Base-by-base conservation (phyloP, 2,797 vertebrate genomes). In the Catostomus latipinnis region DNA sequence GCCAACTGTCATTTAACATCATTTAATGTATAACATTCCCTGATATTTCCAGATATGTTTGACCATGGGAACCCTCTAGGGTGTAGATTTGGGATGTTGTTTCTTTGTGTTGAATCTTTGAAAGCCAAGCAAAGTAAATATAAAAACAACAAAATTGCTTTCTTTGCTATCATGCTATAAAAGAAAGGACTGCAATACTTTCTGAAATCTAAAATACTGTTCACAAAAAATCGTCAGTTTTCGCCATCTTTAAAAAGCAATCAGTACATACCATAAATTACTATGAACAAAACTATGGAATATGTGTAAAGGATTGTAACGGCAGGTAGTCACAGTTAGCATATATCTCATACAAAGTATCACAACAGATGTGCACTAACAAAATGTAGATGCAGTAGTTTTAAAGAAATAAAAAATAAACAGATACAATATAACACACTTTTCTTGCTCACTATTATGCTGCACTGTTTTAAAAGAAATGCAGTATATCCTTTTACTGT, bases 361-460 rank as follows among this genome's bases (percentile, higher is more conserved):
- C 16, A 10, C 53, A 57, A 49, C 54, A 67, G 66, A 72, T 45
- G 34, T 48, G 57, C 56, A 16, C 48, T 46, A 72, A 73, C 13
- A 76, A 71, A 81, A 78, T 62, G 16, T 81, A 65, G 57, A 78
- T 68, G 77, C 81, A 73, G 69, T 61, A 76, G 84, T 73, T 45
- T 82, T 46, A 22, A 68, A 48, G 11, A 68, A 48, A 81, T 60
- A 43, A 12, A 53, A 18, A 48, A 76, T 68, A 60, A 78, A 68
- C n/a, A 56, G 22, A 60, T 57, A 74, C 13, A 62, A n/a, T 62
- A 45, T 52, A 66, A 71, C 71, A 81, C 53, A 10, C 16, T 48
- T 14, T 76, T 22, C 34, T 53, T 6, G 18, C 53, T 78, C 62
- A 74, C 8, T 72, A 16, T 68, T 18, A 58, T 43, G 16, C 22